Evolutionary conservation across 2,888 invertebrate species (phyloP), one percentile per base, ranked within the genome.

Genomic region (Andrena flavipes): DNA sequence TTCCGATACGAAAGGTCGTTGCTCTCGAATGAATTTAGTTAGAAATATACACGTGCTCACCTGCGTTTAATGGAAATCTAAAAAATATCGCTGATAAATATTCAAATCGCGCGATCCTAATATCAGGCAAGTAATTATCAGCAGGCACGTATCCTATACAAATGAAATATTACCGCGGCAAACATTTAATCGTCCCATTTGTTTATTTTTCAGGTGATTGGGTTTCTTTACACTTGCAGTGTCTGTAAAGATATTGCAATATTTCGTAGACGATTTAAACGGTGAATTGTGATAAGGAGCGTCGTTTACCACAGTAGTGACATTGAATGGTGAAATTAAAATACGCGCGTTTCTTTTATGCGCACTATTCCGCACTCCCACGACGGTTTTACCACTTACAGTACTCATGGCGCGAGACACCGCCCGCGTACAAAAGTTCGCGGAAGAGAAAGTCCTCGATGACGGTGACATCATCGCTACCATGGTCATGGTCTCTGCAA

Each of bases 361-460:
- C 63, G 67, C 60, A 59, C 70, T 64, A 60, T 79, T 35, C 60
- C 74, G 73, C 67, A 70, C 70, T 80, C 73, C 67, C 59, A 67
- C 80, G 76, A 84, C 65, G 77, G 74, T 77, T 76, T 82, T 84
- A 80, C 81, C 86, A 80, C 88, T 85, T 80, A 84, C 84, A 76
- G 49, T 67, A 51, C 54, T 63, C 30, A 35, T 42, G 56, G 42
- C 30, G 48, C 60, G 73, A 82, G 69, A 75, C 72, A 70, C 73
- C 80, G 86, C 80, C 80, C 79, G 84, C 81, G 86, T 89, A 84
- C 82, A 67, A 88, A 88, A 88, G 89, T 89, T 89, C 85, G 82
- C 91, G 92, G 91, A 92, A 92, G 92, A 91, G 92, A 92, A 92
- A 92, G 92, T 91, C 84, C 72, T 67, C 77, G 82, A 84, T 86